A percentile compares a stretch with the other conserved stretches of the same genome.
phyloP scores from a whole-genome alignment of 2,797 vertebrate species.

The Zenarchopterus dispar region DNA sequence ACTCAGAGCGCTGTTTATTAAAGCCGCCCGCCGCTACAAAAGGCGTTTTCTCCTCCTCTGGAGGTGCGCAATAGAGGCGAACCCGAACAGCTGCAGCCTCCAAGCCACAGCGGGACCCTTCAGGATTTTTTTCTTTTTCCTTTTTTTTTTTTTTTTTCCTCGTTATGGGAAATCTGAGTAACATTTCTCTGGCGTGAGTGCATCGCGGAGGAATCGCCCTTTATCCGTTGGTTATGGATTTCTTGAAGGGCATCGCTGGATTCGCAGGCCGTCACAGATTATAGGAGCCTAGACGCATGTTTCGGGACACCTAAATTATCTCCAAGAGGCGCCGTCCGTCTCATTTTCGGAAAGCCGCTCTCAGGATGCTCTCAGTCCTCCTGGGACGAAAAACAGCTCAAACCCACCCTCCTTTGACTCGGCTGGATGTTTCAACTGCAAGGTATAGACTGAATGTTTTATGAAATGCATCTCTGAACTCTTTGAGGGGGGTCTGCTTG shows the following conservation, averaged over 20 bases:
- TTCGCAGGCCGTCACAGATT: slow-evolving; percentile 67
- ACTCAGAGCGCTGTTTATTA: slow-evolving; percentile 48
- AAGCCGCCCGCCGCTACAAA: slow-evolving; percentile 73
- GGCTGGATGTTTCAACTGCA: slow-evolving; percentile 76
- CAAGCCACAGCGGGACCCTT: slow-evolving; percentile 60
- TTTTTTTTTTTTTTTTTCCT: neutral
- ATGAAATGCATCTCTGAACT: slow-evolving; percentile 41
- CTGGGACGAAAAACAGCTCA: no score
- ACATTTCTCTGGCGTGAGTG: slow-evolving; percentile 39
- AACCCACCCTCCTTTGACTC: slow-evolving; percentile 56
- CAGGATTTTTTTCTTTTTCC: slow-evolving; percentile 15
- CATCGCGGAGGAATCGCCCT: slow-evolving; percentile 50
- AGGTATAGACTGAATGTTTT: slow-evolving; percentile 77
- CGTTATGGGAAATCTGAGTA: slow-evolving; percentile 42
- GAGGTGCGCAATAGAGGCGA: slow-evolving; percentile 72
- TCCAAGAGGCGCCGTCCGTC: slow-evolving; percentile 49
- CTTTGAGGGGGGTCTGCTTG: slow-evolving; percentile 41
- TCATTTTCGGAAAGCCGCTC: slow-evolving; percentile 58
- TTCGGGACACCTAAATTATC: slow-evolving; percentile 77
- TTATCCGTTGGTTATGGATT: slow-evolving; percentile 65
- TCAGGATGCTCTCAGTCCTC: slow-evolving; percentile 7
- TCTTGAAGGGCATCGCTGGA: slow-evolving; percentile 76
- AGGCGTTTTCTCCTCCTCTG: slow-evolving; percentile 82
- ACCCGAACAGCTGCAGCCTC: slow-evolving; percentile 68
- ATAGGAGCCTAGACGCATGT: slow-evolving; percentile 61